Conservation (phyloP, 2,888 invertebrate genomes). For the Chymomyza fuscimana region DNA sequence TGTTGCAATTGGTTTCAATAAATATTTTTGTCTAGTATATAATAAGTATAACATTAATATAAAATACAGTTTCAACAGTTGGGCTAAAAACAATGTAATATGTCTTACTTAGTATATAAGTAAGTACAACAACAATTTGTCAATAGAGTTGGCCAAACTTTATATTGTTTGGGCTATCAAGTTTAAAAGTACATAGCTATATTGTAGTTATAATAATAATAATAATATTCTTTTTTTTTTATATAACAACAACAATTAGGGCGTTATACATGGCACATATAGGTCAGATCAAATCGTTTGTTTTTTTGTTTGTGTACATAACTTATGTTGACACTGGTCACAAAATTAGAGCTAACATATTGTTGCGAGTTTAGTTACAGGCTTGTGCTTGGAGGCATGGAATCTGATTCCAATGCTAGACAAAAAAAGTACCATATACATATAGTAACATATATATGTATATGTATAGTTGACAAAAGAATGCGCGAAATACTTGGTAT, state of each 20-base stretch:
- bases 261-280: slow-evolving; percentile 69
- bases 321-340: slow-evolving; percentile 19
- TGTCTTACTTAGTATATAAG: no score
- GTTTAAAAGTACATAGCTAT: slow-evolving; percentile 50
- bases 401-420: neutral
- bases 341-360: slow-evolving; percentile 7
- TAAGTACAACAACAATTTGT: neutral
- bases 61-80: slow-evolving; percentile 63
- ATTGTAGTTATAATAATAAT: slow-evolving; percentile 3
- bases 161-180: slow-evolving; percentile 55
- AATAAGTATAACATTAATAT: slow-evolving; percentile 58
- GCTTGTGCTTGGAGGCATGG: neutral
- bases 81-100: slow-evolving; percentile 19
- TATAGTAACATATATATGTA: neutral
- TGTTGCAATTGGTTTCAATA: neutral
- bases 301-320: slow-evolving; percentile 9
- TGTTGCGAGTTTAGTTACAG: neutral
- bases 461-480: neutral
- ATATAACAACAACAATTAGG: slow-evolving; percentile 48
- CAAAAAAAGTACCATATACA: neutral
- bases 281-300: slow-evolving; percentile 53
- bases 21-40: slow-evolving; percentile 18
- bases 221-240: slow-evolving; percentile 2
- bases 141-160: neutral
- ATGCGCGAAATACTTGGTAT: slow-evolving; percentile 37